Percentiles rank a stretch among this genome's conserved stretches.
phyloP scores from a whole-genome alignment of 2,797 vertebrate genomes.

The Moxostoma hubbsi region DNA sequence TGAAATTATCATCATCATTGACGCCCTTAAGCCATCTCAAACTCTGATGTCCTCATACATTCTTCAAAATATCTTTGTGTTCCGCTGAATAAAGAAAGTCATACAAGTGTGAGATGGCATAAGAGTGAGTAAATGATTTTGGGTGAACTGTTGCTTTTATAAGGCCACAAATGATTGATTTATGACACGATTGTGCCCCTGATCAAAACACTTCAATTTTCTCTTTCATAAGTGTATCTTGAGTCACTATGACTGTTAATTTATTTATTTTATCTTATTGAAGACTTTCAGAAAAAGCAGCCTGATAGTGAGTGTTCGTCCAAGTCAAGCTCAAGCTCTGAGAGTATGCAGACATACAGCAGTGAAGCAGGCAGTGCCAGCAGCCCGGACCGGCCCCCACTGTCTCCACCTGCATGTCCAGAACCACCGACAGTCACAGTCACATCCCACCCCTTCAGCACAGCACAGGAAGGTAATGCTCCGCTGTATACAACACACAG shows the following conservation, averaged over 20 bases:
- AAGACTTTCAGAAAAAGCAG: constrained; percentile 48
- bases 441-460: constrained; percentile 73
- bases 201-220: background rate
- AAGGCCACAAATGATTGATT: no score
- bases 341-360: constrained; percentile 85
- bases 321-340: constrained; percentile 87
- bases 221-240: no score
- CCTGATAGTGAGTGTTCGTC: constrained; percentile 88
- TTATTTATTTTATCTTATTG: constrained; percentile 59
- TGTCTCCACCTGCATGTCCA: constrained; percentile 74
- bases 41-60: no score
- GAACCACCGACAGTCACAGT: constrained; percentile 82
- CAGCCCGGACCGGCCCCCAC: constrained; percentile 79
- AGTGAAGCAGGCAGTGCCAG: constrained; percentile 88
- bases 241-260: background rate
- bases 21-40: no score
- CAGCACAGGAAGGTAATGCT: constrained; percentile 87
- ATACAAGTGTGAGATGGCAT: no score
- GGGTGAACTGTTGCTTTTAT: background rate
- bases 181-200: background rate
- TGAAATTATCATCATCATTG: no score
- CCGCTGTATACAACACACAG: background rate
- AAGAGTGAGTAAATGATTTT: no score
- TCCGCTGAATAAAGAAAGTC: no score
- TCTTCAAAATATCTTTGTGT: no score